These are phyloP conservation scores for Craseonycteris thonglongyai DNA, from an alignment of 2,113 vertebrate species.

Conservation along the genomic window DNA sequence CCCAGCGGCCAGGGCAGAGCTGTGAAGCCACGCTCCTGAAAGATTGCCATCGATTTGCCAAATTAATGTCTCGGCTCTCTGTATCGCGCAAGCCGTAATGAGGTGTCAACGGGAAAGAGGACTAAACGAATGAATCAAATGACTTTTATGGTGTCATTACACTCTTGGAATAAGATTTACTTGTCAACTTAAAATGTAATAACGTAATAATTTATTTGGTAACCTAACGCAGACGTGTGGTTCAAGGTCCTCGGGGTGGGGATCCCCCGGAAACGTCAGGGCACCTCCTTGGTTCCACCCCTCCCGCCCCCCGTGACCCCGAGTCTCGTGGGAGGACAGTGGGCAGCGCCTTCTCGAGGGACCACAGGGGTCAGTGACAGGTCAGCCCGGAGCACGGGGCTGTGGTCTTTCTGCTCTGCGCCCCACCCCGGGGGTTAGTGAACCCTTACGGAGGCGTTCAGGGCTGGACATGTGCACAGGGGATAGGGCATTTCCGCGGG, in stretches of 20 bases:
- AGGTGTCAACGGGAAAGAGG: slow-evolving; percentile 61
- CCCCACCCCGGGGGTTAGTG: fast-evolving
- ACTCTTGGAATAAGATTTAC: slow-evolving; percentile 76
- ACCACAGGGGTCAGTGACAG: background rate
- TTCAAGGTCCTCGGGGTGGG: background rate
- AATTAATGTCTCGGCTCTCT: slow-evolving; percentile 70
- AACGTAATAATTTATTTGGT: slow-evolving; percentile 69
- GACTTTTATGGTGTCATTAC: slow-evolving; percentile 73
- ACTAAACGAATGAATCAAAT: slow-evolving; percentile 59
- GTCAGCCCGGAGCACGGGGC: fast-evolving
- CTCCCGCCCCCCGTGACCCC: fast-evolving
- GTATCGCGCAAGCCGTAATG: slow-evolving; percentile 66
- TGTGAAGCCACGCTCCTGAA: slow-evolving; percentile 16
- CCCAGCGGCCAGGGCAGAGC: background rate
- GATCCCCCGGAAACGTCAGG: slow-evolving; percentile 35
- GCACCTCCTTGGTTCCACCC: fast-evolving
- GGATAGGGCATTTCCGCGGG: background rate
- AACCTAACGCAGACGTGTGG: slow-evolving; percentile 52
- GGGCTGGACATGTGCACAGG: background rate
- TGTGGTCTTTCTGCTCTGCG: fast-evolving
- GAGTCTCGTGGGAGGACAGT: fast-evolving
- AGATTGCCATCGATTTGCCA: slow-evolving; percentile 61
- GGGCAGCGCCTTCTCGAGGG: fast-evolving
- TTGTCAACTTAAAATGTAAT: slow-evolving; percentile 74
- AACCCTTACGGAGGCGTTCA: background rate